A percentile compares a stretch with the other conserved stretches of the same genome.
Conservation (phyloP, 2,797 vertebrate species). For the Falco novaeseelandiae region DNA sequence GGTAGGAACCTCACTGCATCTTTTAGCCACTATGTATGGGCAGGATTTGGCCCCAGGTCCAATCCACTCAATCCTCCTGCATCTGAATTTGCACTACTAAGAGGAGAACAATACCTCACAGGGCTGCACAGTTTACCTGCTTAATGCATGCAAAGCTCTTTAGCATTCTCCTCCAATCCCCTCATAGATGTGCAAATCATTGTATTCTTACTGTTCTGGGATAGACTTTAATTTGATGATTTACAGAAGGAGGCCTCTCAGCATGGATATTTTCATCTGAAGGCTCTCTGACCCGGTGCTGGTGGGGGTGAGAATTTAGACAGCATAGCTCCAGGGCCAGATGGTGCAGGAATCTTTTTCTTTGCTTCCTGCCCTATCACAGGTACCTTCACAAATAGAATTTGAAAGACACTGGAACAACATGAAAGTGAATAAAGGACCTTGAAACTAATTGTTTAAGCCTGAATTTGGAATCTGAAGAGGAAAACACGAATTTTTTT, state of each 20-base stretch:
- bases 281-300: not conserved
- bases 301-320: not conserved
- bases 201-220: not conserved
- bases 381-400: not conserved
- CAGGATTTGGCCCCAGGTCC: not conserved
- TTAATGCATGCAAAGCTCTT: conserved; percentile 59
- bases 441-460: not conserved
- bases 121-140: not conserved
- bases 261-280: not conserved
- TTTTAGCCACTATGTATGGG: not conserved
- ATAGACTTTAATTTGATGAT: conserved; percentile 42
- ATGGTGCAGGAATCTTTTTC: not conserved
- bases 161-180: conserved; percentile 8
- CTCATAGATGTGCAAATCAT: conserved; percentile 49
- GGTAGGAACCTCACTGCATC: conserved; percentile 27
- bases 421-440: conserved; percentile 8
- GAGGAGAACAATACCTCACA: not conserved
- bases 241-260: conserved; percentile 23
- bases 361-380: not conserved
- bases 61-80: not conserved
- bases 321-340: not conserved
- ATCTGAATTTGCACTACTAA: conserved; percentile 51
- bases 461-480: not conserved
- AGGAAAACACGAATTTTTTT: not conserved
- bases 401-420: conserved; percentile 14